phyloP scores from a whole-genome alignment of 2,113 vertebrate genomes.

The Phyllostomus discolor region DNA sequence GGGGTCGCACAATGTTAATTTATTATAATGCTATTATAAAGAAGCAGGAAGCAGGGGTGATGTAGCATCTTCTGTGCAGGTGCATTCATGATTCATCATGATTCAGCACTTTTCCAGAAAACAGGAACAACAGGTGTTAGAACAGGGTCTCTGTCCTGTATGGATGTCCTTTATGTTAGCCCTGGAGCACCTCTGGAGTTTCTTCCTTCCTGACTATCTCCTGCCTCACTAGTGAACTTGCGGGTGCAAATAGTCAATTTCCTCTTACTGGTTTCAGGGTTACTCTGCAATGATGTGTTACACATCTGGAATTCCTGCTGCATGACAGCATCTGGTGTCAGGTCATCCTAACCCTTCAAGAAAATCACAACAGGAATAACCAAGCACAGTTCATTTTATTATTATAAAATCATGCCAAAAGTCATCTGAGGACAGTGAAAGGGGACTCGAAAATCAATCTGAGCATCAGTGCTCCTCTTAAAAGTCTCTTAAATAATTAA shows the following conservation, averaged over 20 bases:
- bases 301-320: slow-evolving; percentile 99
- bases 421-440: background rate
- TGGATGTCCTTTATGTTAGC: too few species aligned
- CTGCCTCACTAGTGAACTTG: slow-evolving; percentile 83
- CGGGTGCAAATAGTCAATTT: slow-evolving; percentile 94
- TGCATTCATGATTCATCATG: too few species aligned
- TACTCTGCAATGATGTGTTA: slow-evolving; percentile 91
- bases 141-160: too few species aligned
- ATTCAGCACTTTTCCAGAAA: too few species aligned
- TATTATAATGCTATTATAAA: too few species aligned
- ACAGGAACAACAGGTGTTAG: too few species aligned
- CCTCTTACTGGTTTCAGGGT: slow-evolving; percentile 93
- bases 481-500: background rate
- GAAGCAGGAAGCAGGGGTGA: too few species aligned
- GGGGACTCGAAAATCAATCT: background rate
- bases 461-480: background rate
- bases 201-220: too few species aligned
- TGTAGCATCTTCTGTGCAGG: too few species aligned
- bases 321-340: slow-evolving; percentile 98
- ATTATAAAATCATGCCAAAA: background rate
- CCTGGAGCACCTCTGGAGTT: too few species aligned
- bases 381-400: background rate
- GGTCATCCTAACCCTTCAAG: slow-evolving; percentile 92
- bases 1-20: too few species aligned
- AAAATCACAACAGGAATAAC: background rate